Evolutionary conservation across 2,888 invertebrate species (phyloP), one percentile per base, ranked within the genome.

Genomic region (Lasioglossum oenotherae): DNA sequence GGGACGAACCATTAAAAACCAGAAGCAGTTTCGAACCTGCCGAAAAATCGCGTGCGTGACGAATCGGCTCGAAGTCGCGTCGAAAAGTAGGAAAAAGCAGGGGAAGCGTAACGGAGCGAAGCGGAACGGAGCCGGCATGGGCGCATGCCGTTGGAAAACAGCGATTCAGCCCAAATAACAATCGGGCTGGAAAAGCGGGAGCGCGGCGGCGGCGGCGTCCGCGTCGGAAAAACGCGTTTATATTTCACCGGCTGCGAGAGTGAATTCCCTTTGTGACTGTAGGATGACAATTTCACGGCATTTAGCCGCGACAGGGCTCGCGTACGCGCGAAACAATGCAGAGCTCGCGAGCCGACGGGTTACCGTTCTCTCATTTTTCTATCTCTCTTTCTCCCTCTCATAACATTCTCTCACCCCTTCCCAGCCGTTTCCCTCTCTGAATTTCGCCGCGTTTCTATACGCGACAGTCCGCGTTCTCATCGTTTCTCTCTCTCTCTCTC

Each of bases 231-330:
- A 93, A 92, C 91, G 92, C 91, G 93, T 93, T 93, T 92, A 93
- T 93, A 93, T 94, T 94, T 93, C 91, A 93, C 91, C 90, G 92
- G 92, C 88, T 93, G 91, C 90, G 89, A 92, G 91, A 92, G 93
- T 91, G 93, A 93, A 93, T 94, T 94, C 93, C 91, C 93, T 94
- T 94, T 94, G 94, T 94, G 93, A 93, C 92, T 92, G 92, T 91
- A 90, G 92, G 91, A 94, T 93, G 94, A 94, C 94, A 94, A 94
- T 95, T 95, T 95, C 93, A 94, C 93, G 93, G 94, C 93, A 93
- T 95, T 94, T 94, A 94, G 92, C 85, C 91, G 93, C 93, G 93
- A 91, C 92, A 90, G 92, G 92, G 89, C 90, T 91, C 91, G 88
- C 81, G 88, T 91, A 92, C 91, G 91, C 91, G 91, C 92, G 90